Conservation (phyloP, 2,888 invertebrate species). For the Agonopterix subpropinquella region DNA sequence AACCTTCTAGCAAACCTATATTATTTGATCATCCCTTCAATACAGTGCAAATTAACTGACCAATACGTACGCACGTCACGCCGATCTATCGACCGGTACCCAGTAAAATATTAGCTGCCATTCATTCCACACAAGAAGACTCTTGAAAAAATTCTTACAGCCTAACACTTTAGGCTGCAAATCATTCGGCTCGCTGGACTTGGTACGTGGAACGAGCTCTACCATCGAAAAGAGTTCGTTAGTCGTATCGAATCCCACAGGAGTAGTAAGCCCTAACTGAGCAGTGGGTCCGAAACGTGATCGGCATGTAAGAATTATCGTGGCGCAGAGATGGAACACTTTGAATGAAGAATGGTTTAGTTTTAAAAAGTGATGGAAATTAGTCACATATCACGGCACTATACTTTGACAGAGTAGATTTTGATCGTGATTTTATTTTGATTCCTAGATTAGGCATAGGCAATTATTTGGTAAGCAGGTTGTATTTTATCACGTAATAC, state of each 20-base stretch:
- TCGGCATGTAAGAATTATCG: constrained; percentile 9
- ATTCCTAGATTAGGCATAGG: too few species aligned
- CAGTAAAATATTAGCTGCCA: constrained; percentile 26
- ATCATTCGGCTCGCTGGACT: too few species aligned
- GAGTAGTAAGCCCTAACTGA: constrained; percentile 23
- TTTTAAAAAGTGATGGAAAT: too few species aligned
- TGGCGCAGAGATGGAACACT: too few species aligned
- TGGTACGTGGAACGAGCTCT: neutral
- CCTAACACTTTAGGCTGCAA: too few species aligned
- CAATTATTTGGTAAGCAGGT: too few species aligned
- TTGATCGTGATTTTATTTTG: too few species aligned
- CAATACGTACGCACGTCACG: constrained; percentile 36
- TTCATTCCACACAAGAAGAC: neutral
- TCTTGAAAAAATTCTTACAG: too few species aligned
- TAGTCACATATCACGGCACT: too few species aligned
- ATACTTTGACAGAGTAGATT: too few species aligned
- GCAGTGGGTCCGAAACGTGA: constrained; percentile 16
- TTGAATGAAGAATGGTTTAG: too few species aligned
- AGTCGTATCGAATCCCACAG: constrained; percentile 33
- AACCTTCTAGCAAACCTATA: constrained; percentile 1
- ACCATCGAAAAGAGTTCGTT: constrained; percentile 34
- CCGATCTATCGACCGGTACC: constrained; percentile 18
- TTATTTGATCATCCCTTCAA: constrained; percentile 1
- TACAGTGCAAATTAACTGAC: constrained; percentile 24
- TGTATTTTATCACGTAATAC: too few species aligned